These are phyloP conservation scores for Trematocara stigmaticum DNA, from an alignment of 2,113 vertebrate genomes.

Conservation along the genomic window DNA sequence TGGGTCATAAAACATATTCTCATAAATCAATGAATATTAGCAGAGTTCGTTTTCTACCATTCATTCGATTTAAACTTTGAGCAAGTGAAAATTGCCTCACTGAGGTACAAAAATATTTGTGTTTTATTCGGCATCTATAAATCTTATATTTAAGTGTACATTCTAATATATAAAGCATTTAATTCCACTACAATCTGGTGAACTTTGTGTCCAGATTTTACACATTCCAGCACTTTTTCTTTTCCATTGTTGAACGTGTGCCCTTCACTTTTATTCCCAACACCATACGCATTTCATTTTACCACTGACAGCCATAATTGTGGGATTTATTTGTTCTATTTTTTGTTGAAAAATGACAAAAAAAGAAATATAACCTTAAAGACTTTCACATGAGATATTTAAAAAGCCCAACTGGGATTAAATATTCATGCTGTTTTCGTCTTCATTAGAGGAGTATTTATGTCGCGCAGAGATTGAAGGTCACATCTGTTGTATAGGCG, in stretches of 20 bases:
- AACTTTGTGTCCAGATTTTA: neutral
- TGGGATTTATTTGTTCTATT: neutral
- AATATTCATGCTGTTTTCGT: neutral
- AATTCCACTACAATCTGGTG: neutral
- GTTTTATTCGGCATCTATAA: neutral
- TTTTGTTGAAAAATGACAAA: neutral
- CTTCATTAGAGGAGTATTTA: conserved; percentile 35
- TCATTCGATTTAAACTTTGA: neutral
- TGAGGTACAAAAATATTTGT: fast-evolving
- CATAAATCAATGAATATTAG: neutral
- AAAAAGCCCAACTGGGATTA: neutral
- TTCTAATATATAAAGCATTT: neutral
- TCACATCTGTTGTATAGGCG: conserved; percentile 61
- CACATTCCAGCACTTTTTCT: neutral
- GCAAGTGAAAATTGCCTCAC: neutral
- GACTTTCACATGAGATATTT: neutral
- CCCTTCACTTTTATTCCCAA: neutral
- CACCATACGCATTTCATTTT: neutral
- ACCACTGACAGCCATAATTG: fast-evolving
- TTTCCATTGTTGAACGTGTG: neutral
- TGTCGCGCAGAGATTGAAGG: conserved; percentile 30
- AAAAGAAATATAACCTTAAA: neutral
- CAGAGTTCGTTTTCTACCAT: neutral
- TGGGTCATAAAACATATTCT: neutral
- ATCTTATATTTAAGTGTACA: neutral